Percentiles rank a stretch among this genome's conserved stretches.
Conservation (phyloP, 64 coral and sea anemone species). For the Porites lutea region DNA sequence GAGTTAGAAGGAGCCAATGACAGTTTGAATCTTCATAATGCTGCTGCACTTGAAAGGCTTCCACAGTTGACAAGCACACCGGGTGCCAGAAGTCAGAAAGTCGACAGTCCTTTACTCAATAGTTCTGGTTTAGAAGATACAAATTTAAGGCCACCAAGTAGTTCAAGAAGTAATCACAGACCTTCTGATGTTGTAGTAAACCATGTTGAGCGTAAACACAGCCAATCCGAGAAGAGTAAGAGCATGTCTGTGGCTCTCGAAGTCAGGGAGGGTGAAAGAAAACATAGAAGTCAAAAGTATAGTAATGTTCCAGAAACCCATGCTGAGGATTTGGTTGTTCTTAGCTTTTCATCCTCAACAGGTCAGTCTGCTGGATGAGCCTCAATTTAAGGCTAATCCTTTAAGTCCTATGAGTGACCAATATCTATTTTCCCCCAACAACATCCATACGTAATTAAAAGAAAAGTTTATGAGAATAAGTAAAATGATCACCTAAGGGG, state of each 20-base stretch:
- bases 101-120: not conserved
- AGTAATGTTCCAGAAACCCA: not conserved
- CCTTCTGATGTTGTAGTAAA: not conserved
- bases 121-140: not conserved
- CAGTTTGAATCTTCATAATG: slow-evolving; percentile 81
- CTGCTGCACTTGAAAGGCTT: slow-evolving; percentile 67
- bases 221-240: not conserved
- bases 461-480: no score
- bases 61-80: slow-evolving; percentile 49
- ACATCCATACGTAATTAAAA: no score
- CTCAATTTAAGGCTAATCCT: no score
- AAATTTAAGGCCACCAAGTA: not conserved
- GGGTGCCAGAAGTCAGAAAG: not conserved
- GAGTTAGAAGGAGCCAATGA: slow-evolving; percentile 83
- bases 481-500: no score
- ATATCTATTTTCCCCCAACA: no score
- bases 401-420: no score
- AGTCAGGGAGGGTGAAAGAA: slow-evolving; percentile 13
- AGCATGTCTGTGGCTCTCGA: not conserved
- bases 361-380: not conserved
- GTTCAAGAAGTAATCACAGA: not conserved
- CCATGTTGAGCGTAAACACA: not conserved
- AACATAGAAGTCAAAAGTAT: slow-evolving; percentile 4
- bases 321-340: slow-evolving; percentile 71
- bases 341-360: slow-evolving; percentile 62